Percentiles rank a stretch among this genome's conserved stretches.
phyloP scores from a whole-genome alignment of 2,113 vertebrate genomes.

The Sinocyclocheilus anophthalmus region DNA sequence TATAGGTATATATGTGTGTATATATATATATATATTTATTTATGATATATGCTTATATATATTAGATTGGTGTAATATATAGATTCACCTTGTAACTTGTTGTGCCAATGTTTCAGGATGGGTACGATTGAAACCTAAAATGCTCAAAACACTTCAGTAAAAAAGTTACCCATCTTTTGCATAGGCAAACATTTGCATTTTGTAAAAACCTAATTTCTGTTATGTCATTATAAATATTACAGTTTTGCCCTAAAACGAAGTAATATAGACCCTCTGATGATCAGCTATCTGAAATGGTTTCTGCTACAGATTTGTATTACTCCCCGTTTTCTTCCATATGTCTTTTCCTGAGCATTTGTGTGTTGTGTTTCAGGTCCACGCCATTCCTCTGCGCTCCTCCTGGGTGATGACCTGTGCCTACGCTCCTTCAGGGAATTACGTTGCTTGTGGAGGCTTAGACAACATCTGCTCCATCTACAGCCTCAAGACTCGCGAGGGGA shows the following conservation, averaged over 20 bases:
- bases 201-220: not conserved
- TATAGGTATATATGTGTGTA: too few species aligned
- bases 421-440: conserved; percentile 97
- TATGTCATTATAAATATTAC: not conserved
- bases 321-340: not conserved
- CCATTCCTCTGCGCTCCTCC: conserved; percentile 97
- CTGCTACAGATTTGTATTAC: not conserved
- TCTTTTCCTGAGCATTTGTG: not conserved
- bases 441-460: conserved; percentile 97
- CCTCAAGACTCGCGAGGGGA: conserved; percentile 98
- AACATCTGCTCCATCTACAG: conserved; percentile 99
- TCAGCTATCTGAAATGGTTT: not conserved
- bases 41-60: too few species aligned
- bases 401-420: conserved; percentile 99
- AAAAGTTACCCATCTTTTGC: not conserved
- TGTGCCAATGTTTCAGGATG: not conserved
- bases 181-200: not conserved
- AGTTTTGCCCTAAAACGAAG: not conserved
- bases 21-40: too few species aligned
- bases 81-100: too few species aligned
- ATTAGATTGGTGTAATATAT: too few species aligned
- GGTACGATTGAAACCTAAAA: not conserved
- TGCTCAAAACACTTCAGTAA: not conserved
- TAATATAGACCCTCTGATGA: not conserved
- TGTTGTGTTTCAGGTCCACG: conserved; percentile 84